Conservation (phyloP, 2,113 vertebrate genomes). For the Scophthalmus maximus region DNA sequence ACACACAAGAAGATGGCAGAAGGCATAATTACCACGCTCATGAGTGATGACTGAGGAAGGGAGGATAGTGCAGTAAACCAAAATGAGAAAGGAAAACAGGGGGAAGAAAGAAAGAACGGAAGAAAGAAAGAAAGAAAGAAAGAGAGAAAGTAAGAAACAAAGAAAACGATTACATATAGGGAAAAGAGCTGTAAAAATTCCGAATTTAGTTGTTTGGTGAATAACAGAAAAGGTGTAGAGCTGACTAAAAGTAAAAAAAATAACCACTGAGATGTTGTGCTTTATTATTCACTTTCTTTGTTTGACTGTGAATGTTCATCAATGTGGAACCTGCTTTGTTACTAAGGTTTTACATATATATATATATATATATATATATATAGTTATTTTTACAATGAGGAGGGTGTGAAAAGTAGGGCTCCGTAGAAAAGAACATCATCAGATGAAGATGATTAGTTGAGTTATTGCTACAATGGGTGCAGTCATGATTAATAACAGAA, state of each 20-base stretch:
- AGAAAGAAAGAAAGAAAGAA: slow-evolving; percentile 81
- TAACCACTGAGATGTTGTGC: too few species aligned
- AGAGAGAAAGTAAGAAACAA: slow-evolving; percentile 79
- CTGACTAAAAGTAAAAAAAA: background rate
- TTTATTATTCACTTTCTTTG: background rate
- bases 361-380: too few species aligned
- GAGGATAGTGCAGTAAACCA: slow-evolving; percentile 87
- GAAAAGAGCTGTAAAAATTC: slow-evolving; percentile 61
- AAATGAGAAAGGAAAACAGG: slow-evolving; percentile 81
- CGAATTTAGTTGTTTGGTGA: slow-evolving; percentile 39
- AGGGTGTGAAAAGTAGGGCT: too few species aligned
- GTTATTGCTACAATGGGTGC: background rate
- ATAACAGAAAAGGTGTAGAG: slow-evolving; percentile 17
- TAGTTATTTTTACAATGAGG: too few species aligned
- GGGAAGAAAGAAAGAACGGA: slow-evolving; percentile 69
- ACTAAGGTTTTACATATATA: too few species aligned
- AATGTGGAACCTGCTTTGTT: too few species aligned
- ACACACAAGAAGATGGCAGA: slow-evolving; percentile 84
- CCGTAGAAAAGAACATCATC: too few species aligned
- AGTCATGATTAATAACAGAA: background rate
- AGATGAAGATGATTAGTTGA: too few species aligned
- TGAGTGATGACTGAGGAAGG: slow-evolving; percentile 93
- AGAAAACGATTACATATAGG: slow-evolving; percentile 84
- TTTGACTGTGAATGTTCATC: background rate
- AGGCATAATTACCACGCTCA: slow-evolving; percentile 96